Conservation (phyloP, 2,888 invertebrate species). For the Drosophila rubida region DNA sequence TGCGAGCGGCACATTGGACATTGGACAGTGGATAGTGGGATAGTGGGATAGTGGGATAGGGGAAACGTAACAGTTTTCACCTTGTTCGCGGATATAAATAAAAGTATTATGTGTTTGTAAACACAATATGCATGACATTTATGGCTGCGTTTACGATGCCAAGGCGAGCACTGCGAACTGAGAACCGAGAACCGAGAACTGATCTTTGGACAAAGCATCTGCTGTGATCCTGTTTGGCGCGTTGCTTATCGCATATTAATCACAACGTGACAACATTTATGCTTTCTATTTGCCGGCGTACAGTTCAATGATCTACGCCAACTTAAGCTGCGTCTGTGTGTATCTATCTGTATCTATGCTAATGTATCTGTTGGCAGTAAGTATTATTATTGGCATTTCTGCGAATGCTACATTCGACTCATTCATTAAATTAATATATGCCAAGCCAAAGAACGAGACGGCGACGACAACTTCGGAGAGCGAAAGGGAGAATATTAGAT, state of each 20-base stretch:
- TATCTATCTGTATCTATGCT: conserved; percentile 29
- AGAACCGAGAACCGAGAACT: too few relatives aligned
- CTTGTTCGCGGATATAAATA: conserved; percentile 28
- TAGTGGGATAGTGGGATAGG: too few relatives aligned
- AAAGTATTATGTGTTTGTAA: conserved; percentile 18
- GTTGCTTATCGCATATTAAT: conserved; percentile 10
- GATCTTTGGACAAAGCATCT: too few relatives aligned
- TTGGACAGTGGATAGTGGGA: background rate
- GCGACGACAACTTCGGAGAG: background rate
- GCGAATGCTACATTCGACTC: conserved; percentile 58
- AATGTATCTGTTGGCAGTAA: conserved; percentile 40
- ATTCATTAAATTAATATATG: conserved; percentile 74
- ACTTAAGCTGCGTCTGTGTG: background rate
- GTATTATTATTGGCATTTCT: conserved; percentile 68
- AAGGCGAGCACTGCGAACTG: background rate
- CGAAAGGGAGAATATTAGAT: conserved; percentile 1
- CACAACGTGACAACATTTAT: conserved; percentile 13
- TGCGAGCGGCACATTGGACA: conserved; percentile 14
- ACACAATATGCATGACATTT: conserved; percentile 40
- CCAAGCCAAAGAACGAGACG: conserved; percentile 8
- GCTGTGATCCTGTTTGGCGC: background rate
- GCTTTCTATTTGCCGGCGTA: conserved; percentile 7
- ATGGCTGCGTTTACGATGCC: conserved; percentile 35
- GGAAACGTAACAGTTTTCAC: conserved; percentile 16
- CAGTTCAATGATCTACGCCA: conserved; percentile 22